These are phyloP conservation scores for Synanthedon myopaeformis DNA, from an alignment of 2,888 invertebrate genomes.

Conservation along the genomic window DNA sequence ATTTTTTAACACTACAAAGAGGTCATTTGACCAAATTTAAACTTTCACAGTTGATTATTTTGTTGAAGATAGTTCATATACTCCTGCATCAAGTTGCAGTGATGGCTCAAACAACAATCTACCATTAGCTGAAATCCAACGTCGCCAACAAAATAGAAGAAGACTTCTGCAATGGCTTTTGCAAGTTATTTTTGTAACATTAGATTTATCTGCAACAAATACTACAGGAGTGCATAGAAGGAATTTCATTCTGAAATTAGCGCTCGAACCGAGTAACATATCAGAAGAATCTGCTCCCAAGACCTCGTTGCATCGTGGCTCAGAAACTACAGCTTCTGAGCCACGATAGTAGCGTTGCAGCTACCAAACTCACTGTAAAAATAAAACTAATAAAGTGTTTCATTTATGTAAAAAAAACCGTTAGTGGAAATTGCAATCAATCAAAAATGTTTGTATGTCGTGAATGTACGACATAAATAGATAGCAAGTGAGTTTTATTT, in stretches of 20 bases:
- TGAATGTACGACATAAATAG: background rate
- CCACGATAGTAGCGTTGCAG: background rate
- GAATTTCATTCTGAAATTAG: background rate
- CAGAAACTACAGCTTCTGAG: background rate
- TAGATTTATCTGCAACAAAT: too few species aligned
- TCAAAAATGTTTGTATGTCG: constrained; percentile 1
- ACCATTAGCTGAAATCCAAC: too few species aligned
- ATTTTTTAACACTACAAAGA: too few species aligned
- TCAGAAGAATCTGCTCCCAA: background rate
- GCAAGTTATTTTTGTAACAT: too few species aligned
- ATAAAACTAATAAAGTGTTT: background rate
- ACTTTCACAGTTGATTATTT: too few species aligned
- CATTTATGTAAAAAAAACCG: background rate
- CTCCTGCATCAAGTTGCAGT: too few species aligned
- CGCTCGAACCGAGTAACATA: background rate
- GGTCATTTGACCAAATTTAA: too few species aligned
- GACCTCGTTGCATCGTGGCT: background rate
- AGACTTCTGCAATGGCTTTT: too few species aligned
- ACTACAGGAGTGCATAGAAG: background rate
- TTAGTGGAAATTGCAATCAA: background rate
- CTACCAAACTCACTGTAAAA: background rate
- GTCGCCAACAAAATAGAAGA: too few species aligned
- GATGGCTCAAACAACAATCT: too few species aligned
- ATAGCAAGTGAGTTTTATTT: background rate
- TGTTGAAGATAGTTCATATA: too few species aligned